phyloP scores from a whole-genome alignment of 2,888 invertebrate genomes.

The Graphium colonna region DNA sequence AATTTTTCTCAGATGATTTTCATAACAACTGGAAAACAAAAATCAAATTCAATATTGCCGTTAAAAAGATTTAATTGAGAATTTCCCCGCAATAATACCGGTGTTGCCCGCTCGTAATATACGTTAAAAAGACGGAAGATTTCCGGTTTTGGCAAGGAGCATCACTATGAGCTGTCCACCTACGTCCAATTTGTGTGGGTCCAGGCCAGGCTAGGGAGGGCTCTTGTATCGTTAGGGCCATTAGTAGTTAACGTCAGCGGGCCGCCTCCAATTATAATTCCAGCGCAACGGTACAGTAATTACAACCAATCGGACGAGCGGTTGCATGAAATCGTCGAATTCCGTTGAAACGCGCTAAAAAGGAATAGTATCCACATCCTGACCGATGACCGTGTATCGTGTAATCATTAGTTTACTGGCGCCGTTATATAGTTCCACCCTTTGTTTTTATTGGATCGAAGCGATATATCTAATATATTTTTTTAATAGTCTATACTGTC shows the following conservation, averaged over 20 bases:
- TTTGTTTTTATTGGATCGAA: no score
- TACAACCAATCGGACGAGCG: conserved; percentile 19
- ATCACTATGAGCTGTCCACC: conserved; percentile 37
- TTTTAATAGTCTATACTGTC: no score
- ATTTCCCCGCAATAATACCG: no score
- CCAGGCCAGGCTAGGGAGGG: conserved; percentile 35
- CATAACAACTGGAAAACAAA: no score
- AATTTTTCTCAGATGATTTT: no score
- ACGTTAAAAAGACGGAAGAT: no score
- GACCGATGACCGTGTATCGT: conserved; percentile 6
- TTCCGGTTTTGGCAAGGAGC: background rate
- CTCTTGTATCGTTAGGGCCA: conserved; percentile 11
- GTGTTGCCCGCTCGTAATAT: no score
- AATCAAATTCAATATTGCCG: no score
- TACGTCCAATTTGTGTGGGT: conserved; percentile 49
- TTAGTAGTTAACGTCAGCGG: conserved; percentile 12
- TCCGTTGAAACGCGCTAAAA: conserved; percentile 15
- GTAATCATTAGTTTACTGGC: background rate
- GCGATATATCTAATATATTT: no score
- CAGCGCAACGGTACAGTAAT: conserved; percentile 20
- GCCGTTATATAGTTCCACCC: background rate
- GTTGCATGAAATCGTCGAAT: conserved; percentile 13
- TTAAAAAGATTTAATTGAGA: no score
- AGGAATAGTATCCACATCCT: conserved; percentile 23
- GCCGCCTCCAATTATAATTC: conserved; percentile 22